A percentile compares a stretch with the other conserved stretches of the same genome.
Evolutionary conservation across 1,140 invertebrate species (phyloP).

Genomic region (Agrilus planipennis): DNA sequence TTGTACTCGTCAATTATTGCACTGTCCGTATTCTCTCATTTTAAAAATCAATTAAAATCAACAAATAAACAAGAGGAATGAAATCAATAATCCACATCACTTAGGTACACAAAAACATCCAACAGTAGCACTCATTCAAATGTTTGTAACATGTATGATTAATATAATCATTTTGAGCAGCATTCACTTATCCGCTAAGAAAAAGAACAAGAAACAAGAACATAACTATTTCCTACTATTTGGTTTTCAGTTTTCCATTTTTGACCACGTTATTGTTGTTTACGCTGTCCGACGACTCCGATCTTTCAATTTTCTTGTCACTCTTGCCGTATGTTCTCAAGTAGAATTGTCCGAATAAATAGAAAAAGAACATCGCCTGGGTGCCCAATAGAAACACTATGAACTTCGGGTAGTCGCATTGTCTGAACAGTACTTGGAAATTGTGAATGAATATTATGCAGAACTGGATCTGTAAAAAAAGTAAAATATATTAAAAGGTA

Average conservation of each 20-base stretch:
- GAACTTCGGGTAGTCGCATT: slow-evolving; percentile 73
- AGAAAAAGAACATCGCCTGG: slow-evolving; percentile 70
- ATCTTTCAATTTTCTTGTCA: slow-evolving; percentile 2
- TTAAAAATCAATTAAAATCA: background rate
- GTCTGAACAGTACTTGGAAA: slow-evolving; percentile 67
- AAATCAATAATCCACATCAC: background rate
- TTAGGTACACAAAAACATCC: too few species aligned
- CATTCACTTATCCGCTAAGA: background rate
- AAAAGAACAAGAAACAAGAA: background rate
- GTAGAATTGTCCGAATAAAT: slow-evolving; percentile 68
- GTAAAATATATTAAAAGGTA: background rate
- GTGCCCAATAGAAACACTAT: slow-evolving; percentile 57
- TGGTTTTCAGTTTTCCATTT: slow-evolving; percentile 5
- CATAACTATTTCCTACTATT: too few species aligned
- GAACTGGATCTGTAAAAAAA: slow-evolving; percentile 56
- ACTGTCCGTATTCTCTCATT: too few species aligned
- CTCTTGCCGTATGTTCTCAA: slow-evolving; percentile 51
- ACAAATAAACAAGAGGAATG: background rate
- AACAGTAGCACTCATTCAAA: too few species aligned
- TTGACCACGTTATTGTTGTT: background rate
- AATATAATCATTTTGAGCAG: background rate
- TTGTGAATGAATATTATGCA: slow-evolving; percentile 66
- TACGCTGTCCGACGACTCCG: background rate
- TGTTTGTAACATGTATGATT: slow-evolving; percentile 1
- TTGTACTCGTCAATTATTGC: too few species aligned